phyloP scores from a whole-genome alignment of 2,113 vertebrate species.

The Pampusana beccarii region DNA sequence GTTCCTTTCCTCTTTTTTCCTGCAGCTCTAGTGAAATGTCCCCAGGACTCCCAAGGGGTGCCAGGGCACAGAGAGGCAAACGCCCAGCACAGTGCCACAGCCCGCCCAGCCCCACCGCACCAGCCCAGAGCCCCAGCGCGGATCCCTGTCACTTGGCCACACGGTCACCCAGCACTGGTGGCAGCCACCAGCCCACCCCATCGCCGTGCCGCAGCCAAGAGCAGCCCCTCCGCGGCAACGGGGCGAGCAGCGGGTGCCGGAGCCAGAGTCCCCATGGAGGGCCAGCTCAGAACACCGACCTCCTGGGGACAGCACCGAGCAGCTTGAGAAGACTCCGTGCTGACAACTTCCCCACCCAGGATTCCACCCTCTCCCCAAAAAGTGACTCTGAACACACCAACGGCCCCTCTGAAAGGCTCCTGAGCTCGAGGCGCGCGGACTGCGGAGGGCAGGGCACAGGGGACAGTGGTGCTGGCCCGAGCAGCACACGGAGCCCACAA shows the following conservation, averaged over 20 bases:
- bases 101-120: neutral
- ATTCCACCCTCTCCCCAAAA: neutral
- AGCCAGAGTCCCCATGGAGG: too few species aligned
- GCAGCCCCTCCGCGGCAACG: neutral
- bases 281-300: accelerated
- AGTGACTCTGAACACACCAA: accelerated
- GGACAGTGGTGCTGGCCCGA: neutral
- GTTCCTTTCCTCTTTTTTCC: neutral
- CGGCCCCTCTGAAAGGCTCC: neutral
- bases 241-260: neutral
- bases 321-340: neutral
- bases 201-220: neutral
- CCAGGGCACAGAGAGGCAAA: neutral
- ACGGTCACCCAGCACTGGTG: accelerated
- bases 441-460: neutral
- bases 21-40: neutral
- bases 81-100: accelerated
- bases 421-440: neutral
- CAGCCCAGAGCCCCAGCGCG: neutral
- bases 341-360: neutral
- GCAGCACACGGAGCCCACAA: neutral
- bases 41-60: neutral
- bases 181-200: neutral
- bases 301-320: neutral
- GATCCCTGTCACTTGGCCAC: accelerated